Evolutionary conservation across 2,888 invertebrate species (phyloP), one percentile per base, ranked within the genome.

Genomic region (Epicampocera succincta): DNA sequence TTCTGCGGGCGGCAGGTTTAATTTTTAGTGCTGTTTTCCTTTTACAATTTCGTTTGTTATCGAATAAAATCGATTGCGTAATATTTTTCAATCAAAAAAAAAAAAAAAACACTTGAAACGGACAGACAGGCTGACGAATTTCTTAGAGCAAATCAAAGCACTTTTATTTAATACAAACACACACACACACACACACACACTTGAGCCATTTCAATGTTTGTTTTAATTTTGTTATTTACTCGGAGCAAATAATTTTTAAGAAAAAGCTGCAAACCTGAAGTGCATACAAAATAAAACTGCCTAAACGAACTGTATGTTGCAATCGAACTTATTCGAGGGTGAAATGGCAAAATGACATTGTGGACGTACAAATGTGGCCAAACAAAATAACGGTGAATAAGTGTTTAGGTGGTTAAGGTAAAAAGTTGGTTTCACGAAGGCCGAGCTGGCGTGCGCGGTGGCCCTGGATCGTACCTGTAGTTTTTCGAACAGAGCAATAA

Each of bases 261-360:
- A 48, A 4, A 15, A 66, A 42, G n/a, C 1, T 25, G n/a, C n/a
- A 71, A 46, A 75, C 82, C 58, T 78, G 82, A 19, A 75, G 19
- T 78, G 82, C 69, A 82, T 78, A 82, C 48, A 42, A 82, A 81
- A 75, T 60, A 46, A 19, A 46, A 61, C 48, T 61, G 15, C n/a
- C 15, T 25, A 48, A 29, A 17, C 21, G 19, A 9, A 9, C 42
- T 29, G 54, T 17, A 25, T 25, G 33, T 15, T 48, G 12, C 46
- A 60, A 50, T 44, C 48, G 38, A 33, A 42, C 11, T n/a, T 60
- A 42, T 46, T 69, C 38, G 48, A 78, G 65, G 65, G 38, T 66
- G 63, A 73, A 66, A 50, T 46, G 25, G 42, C 46, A 44, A 61
- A 73, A 73, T 66, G 21, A 38, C 65, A 52, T 60, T 79, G 60